Evolutionary conservation across 2,797 vertebrate genomes (phyloP), one percentile per base, ranked within the genome.

Genomic region (Alectoris magna): DNA sequence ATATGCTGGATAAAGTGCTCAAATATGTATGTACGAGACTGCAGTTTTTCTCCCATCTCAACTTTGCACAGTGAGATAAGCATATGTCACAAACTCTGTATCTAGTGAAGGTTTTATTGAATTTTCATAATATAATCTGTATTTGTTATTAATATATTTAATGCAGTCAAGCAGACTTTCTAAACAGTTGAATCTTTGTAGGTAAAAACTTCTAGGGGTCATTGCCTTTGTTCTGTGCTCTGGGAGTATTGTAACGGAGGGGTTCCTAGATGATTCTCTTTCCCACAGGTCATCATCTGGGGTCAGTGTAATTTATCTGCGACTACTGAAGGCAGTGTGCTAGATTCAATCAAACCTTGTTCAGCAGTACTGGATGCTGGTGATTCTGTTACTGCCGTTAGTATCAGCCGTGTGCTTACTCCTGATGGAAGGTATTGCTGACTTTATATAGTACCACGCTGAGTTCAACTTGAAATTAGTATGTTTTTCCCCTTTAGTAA

Each of bases 361-460:
- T 99, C 99, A 67, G 98, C 98, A 9, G 88, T 98, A 68, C 97
- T 99, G 94, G 99, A 99, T 74, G 98, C 98, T 5, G 98, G 98
- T 2, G 98, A 99, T 88, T 98, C 99, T 34, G 99, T 99, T 75
- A 99, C 99, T 1, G 99, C 99, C 4, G 98, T 99, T 90, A 97
- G 98, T 8, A 70, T 98, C 94, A 99, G 98, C 96, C 98, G 56
- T 4, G 71, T 91, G 31, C 97, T 98, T 74, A 97, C 97, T 88
- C 95, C 91, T 55, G 97, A 98, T 91, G 96, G 97, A 93, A 98
- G 99, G 99, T 99, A 97, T 71, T 93, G 70, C 38, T 94, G 16
- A 1, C 36, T 64, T 82, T 46, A 11, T 91, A 98, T 99, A 95
- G 79, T 86, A 62, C 15, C 34, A 5, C 46, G n/a, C 63, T 74